Percentiles rank a stretch among this genome's conserved stretches.
These are phyloP conservation scores for Cecidostiba fungosa DNA, from an alignment of 2,888 invertebrate genomes.

Conservation along the genomic window DNA sequence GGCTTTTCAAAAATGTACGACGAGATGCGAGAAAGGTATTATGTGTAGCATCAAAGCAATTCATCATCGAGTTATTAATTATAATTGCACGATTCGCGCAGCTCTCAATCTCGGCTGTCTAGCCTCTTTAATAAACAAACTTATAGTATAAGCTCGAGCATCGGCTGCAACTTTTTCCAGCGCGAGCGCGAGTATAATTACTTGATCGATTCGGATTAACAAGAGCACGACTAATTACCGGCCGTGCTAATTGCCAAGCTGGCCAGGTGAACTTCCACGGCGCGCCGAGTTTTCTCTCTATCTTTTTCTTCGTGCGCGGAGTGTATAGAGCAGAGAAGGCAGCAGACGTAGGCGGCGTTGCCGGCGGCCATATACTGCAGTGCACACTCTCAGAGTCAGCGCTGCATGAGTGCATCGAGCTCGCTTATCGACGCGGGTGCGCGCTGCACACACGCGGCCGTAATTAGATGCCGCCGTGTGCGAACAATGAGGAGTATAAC, in stretches of 20 bases:
- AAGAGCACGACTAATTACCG: slow-evolving; percentile 63
- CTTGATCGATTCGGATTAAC: slow-evolving; percentile 63
- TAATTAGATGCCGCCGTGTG: slow-evolving; percentile 76
- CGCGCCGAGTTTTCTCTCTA: neutral
- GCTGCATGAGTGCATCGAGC: slow-evolving; percentile 49
- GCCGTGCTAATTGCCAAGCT: slow-evolving; percentile 58
- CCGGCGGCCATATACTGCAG: neutral
- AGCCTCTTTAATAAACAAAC: slow-evolving; percentile 14
- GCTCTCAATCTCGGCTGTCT: neutral
- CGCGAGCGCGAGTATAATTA: slow-evolving; percentile 42
- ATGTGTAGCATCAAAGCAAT: neutral
- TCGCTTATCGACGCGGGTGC: slow-evolving; percentile 65
- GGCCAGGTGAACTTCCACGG: slow-evolving; percentile 68
- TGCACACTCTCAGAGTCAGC: neutral
- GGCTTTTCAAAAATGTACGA: neutral
- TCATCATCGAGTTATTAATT: slow-evolving; percentile 48
- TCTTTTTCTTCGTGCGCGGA: slow-evolving; percentile 14
- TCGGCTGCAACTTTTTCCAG: slow-evolving; percentile 5
- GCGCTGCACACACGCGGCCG: slow-evolving; percentile 69
- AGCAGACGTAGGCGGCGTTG: neutral
- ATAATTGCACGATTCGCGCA: slow-evolving; percentile 32
- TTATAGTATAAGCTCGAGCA: slow-evolving; percentile 17
- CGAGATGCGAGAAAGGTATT: neutral
- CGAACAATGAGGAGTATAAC: slow-evolving; percentile 78
- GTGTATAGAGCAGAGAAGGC: too few species aligned